Evolutionary conservation across 2,797 vertebrate genomes (phyloP).

Genomic region (Bradypus variegatus): DNA sequence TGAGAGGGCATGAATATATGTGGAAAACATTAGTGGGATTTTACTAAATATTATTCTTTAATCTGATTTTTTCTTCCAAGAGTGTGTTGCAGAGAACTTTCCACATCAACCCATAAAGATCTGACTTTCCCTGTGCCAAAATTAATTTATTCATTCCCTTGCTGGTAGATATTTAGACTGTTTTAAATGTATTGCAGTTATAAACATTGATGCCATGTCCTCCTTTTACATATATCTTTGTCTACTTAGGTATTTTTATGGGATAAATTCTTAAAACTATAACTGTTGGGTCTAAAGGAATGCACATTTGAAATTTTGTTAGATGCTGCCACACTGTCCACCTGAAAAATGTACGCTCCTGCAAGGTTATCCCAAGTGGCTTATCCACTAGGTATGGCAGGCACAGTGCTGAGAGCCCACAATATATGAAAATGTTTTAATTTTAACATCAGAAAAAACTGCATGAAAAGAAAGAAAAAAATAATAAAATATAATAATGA

Average conservation of each 20-base stretch:
- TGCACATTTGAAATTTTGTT: background rate
- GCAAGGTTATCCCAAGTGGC: too few relatives aligned
- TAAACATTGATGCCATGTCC: background rate
- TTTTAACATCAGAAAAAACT: constrained; percentile 12
- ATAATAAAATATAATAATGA: background rate
- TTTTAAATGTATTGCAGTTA: background rate
- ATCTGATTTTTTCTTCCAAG: background rate
- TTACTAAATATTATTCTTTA: constrained; percentile 8
- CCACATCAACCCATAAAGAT: background rate
- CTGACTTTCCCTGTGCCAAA: background rate
- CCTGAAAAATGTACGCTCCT: background rate
- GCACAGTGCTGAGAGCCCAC: background rate
- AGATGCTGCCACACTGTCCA: background rate
- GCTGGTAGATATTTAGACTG: background rate
- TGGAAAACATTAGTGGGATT: background rate
- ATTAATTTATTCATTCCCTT: background rate
- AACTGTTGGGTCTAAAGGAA: background rate
- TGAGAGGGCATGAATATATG: background rate
- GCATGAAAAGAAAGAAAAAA: background rate
- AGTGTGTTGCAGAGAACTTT: background rate
- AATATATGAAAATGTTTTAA: background rate
- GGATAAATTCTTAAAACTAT: constrained; percentile 1
- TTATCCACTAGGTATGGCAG: background rate
- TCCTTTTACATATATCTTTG: background rate
- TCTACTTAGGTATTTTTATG: constrained; percentile 1